Evolutionary conservation across 2,113 vertebrate species (phyloP), one percentile per base, ranked within the genome.

Genomic region (Chitala chitala): DNA sequence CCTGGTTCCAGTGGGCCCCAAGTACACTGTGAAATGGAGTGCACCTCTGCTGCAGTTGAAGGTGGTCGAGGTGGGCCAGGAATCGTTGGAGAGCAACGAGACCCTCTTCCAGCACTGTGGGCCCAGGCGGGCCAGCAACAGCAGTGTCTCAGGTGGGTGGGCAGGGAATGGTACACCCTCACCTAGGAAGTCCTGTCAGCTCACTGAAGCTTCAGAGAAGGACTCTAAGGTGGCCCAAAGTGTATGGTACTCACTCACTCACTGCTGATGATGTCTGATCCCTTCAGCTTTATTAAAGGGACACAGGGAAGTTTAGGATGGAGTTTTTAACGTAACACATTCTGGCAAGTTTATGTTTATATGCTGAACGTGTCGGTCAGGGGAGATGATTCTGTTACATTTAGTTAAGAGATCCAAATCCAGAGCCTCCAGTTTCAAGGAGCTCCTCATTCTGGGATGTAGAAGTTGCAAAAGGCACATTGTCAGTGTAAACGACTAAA

Each of bases 1-100:
- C 80, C 83, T 95, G 76, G 93, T 94, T 78, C 92, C 93, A 0
- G 81, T 93, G 59, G 93, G 93, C 33, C 92, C 92, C 58, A 94
- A 89, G 78, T 95, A 94, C 1, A 87, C 91, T 26, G 84, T 94
- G 80, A 95, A 94, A 84, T 95, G 93, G 93, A 94, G 88, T 76
- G 89, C 91, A 0, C 86, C 92, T 3, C 84, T 95, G 65, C 88
- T 88, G 0, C 92, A 93, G 85, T 90, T 92, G 36, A 92, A 94
- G 74, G 93, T 93, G 73, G 90, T 91, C 36, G 93, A 94, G 79
- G 91, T 92, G 53, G 93, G 93, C 5, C 93, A 92, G 85, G 92
- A 94, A 24, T 86, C 85, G 0, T 54, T 81, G 44, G 86, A 86
- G 0, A 88, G 88, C 72, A 92, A 92, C 71, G 91, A 94, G 72